Conservation (phyloP, 30 jellyfish, hydroid and myxozoan species). For the Cassiopea andromeda region DNA sequence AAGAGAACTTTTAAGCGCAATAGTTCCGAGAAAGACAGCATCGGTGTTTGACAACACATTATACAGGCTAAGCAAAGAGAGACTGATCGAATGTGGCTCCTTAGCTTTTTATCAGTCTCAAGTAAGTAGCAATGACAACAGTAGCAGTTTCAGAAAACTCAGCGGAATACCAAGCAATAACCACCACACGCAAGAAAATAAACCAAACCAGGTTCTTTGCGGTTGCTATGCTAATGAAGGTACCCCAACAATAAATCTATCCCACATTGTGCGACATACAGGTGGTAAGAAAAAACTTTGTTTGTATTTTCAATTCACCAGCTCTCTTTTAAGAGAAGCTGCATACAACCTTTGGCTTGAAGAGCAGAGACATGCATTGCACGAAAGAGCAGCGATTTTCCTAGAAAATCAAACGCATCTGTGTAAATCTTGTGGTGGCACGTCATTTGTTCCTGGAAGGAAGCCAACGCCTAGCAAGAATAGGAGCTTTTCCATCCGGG, state of each 20-base stretch:
- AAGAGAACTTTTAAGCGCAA: slow-evolving; percentile 81
- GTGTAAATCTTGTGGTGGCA: slow-evolving; percentile 93
- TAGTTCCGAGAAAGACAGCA: slow-evolving; percentile 80
- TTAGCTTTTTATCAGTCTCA: slow-evolving; percentile 69
- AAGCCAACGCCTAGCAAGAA: slow-evolving; percentile 10
- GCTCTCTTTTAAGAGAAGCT: slow-evolving; percentile 88
- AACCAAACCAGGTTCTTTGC: slow-evolving; percentile 75
- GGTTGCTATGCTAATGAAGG: slow-evolving; percentile 94
- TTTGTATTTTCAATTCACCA: slow-evolving; percentile 71
- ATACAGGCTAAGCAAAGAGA: slow-evolving; percentile 79
- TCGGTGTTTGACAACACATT: slow-evolving; percentile 76
- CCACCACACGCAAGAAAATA: slow-evolving; percentile 66
- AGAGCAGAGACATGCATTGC: slow-evolving; percentile 87
- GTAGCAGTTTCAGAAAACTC: not conserved
- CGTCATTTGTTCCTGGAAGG: slow-evolving; percentile 79
- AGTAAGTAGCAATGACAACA: slow-evolving; percentile 15
- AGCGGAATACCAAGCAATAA: slow-evolving; percentile 31
- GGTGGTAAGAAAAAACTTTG: slow-evolving; percentile 82
- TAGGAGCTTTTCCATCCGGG: not conserved
- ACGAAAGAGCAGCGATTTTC: slow-evolving; percentile 92
- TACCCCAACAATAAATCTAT: slow-evolving; percentile 53
- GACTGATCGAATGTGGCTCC: slow-evolving; percentile 89
- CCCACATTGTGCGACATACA: slow-evolving; percentile 57
- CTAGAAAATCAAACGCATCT: slow-evolving; percentile 70
- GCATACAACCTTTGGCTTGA: slow-evolving; percentile 98